phyloP scores from a whole-genome alignment of 2,113 vertebrate species.

The Microcebus ravelobensis region DNA sequence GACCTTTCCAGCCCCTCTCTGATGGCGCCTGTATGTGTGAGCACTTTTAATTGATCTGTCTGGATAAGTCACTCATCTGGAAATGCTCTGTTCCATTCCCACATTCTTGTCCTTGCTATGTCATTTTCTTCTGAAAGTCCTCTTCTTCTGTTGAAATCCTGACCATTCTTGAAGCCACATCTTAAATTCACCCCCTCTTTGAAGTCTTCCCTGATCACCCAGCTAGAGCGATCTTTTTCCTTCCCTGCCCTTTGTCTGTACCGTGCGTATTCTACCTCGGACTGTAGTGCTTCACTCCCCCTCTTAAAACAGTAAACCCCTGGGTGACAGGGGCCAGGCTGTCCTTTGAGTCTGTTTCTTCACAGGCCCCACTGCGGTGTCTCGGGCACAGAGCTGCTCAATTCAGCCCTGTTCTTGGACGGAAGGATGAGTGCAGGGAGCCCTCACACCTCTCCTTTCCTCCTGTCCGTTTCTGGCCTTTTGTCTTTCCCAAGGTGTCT shows the following conservation, averaged over 20 bases:
- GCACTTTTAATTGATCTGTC: not conserved
- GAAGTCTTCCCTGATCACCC: not conserved
- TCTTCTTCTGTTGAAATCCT: not conserved
- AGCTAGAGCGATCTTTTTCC: not conserved
- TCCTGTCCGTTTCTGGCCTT: not conserved
- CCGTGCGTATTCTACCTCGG: too few relatives aligned
- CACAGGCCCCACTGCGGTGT: not conserved
- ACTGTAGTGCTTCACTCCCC: not conserved
- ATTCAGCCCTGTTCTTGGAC: not conserved
- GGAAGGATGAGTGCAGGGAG: not conserved
- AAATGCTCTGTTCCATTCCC: not conserved
- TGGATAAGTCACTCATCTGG: not conserved
- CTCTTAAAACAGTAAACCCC: not conserved
- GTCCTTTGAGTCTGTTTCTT: not conserved
- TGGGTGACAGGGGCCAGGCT: not conserved
- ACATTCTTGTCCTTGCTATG: not conserved
- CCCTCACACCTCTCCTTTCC: not conserved
- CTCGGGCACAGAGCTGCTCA: not conserved
- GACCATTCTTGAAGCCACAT: too few relatives aligned
- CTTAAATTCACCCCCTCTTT: not conserved
- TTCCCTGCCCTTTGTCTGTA: not conserved
- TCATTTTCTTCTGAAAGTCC: not conserved
- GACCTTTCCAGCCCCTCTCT: not conserved
- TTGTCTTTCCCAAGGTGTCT: not conserved
- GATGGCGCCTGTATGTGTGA: rapidly evolving